Percentiles rank a stretch among this genome's conserved stretches.
Evolutionary conservation across 2,113 vertebrate genomes (phyloP).

Genomic region (Phalacrocorax pelagicus): DNA sequence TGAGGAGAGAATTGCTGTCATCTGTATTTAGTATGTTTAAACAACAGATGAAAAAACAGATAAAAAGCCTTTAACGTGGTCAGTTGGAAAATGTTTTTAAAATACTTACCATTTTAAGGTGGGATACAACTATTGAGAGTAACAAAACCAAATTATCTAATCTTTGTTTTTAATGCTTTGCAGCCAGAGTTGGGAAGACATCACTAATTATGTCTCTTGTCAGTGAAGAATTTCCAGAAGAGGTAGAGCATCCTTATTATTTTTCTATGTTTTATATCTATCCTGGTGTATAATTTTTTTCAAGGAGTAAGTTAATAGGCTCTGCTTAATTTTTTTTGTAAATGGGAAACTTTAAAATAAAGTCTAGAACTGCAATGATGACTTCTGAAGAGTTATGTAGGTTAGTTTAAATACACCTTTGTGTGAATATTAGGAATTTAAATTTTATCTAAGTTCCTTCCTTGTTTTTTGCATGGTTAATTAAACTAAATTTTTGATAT

Average conservation of each 20-base stretch:
- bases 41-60: background rate
- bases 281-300: background rate
- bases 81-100: background rate
- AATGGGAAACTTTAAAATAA: background rate
- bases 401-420: background rate
- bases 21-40: background rate
- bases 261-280: background rate
- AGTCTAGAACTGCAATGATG: background rate
- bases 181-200: constrained; percentile 99
- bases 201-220: constrained; percentile 98
- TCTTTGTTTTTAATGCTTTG: constrained; percentile 56
- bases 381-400: background rate
- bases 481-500: background rate
- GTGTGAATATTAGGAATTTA: background rate
- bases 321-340: background rate
- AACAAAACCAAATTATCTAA: constrained; percentile 24
- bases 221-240: constrained; percentile 98
- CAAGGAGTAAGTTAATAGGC: background rate
- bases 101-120: background rate
- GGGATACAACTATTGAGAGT: background rate
- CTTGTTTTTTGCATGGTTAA: background rate
- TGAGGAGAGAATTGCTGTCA: background rate
- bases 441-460: background rate
- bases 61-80: background rate
- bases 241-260: constrained; percentile 78